Conservation (phyloP, 1,140 invertebrate species). For the Drosophila nebulosa region DNA sequence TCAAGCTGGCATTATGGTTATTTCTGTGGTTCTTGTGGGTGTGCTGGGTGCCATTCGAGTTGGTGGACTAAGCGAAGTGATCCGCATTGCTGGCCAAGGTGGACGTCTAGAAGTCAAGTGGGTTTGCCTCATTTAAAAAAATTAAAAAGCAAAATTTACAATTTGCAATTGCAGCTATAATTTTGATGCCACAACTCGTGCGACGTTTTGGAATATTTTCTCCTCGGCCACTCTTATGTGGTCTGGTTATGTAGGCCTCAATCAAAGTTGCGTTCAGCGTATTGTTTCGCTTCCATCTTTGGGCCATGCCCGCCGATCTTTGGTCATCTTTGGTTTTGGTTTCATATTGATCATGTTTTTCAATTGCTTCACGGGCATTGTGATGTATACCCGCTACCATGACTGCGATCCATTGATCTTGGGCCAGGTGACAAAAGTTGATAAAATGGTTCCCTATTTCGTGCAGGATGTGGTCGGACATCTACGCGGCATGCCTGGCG, state of each 20-base stretch:
- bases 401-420: constrained; percentile 86
- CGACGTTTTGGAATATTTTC: constrained; percentile 61
- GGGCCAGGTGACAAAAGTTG: constrained; percentile 74
- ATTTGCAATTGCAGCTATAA: constrained; percentile 48
- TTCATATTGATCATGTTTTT: constrained; percentile 82
- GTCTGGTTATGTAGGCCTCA: constrained; percentile 61
- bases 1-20: constrained; percentile 89
- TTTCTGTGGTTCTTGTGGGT: constrained; percentile 86
- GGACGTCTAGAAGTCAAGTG: constrained; percentile 85
- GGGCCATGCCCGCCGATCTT: constrained; percentile 65
- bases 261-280: constrained; percentile 75
- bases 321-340: constrained; percentile 82
- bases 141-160: not conserved
- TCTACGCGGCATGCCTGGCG: constrained; percentile 84
- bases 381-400: constrained; percentile 88
- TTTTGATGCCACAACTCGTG: constrained; percentile 49
- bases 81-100: constrained; percentile 83
- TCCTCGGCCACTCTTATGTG: constrained; percentile 37
- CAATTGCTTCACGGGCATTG: constrained; percentile 86
- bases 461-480: constrained; percentile 84
- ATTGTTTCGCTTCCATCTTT: constrained; percentile 67
- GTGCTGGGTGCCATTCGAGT: constrained; percentile 85
- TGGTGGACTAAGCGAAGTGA: constrained; percentile 86
- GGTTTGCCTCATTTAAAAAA: not conserved
- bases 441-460: constrained; percentile 84